phyloP scores from a whole-genome alignment of 2,888 invertebrate species.

The Nasonovia ribisnigri region DNA sequence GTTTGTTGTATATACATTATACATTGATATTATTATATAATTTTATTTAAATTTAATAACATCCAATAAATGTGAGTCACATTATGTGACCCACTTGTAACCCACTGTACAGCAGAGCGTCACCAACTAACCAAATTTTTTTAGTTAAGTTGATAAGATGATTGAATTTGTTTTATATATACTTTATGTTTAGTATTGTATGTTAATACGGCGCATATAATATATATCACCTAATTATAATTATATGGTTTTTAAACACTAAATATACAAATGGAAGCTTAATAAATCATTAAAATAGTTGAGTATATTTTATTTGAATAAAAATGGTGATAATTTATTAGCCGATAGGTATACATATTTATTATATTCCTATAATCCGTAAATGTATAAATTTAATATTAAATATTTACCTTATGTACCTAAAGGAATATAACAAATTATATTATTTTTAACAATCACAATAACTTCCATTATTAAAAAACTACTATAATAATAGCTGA shows the following conservation, averaged over 20 bases:
- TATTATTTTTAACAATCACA: constrained; percentile 18
- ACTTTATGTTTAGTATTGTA: neutral
- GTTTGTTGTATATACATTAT: too few species aligned
- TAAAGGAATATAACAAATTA: neutral
- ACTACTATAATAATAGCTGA: constrained; percentile 24
- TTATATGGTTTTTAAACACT: neutral
- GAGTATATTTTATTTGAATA: neutral
- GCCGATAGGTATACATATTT: neutral
- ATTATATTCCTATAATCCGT: neutral
- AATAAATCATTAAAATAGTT: neutral
- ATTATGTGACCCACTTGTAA: too few species aligned
- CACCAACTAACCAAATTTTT: too few species aligned
- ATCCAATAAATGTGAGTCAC: too few species aligned
- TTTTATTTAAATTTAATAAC: too few species aligned
- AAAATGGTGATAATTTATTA: neutral
- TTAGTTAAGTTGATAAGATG: neutral
- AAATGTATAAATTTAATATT: neutral
- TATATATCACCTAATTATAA: neutral
- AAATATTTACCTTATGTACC: neutral
- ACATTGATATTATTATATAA: too few species aligned
- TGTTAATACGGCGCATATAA: too few species aligned
- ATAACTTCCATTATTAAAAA: constrained; percentile 33
- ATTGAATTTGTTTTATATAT: neutral
- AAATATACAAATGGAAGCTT: neutral
- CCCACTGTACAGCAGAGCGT: too few species aligned